Evolutionary conservation across 2,888 invertebrate genomes (phyloP), one percentile per base, ranked within the genome.

Genomic region (Drosophila macrospina): DNA sequence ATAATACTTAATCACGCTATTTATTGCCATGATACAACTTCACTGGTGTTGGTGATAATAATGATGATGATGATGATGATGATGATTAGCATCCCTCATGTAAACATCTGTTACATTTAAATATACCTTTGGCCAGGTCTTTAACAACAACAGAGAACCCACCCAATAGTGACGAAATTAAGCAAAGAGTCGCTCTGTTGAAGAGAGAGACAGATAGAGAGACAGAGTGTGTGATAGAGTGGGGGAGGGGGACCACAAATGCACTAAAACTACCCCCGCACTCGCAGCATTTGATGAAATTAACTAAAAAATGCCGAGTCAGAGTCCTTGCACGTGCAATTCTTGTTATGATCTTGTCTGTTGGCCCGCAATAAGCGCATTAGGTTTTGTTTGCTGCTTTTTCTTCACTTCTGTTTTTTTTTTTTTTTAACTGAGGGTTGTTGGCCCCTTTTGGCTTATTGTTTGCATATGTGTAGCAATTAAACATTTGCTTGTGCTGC

Each of bases 21-120:
- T 89, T 90, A 90, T 89, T 89, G 89, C 83, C 85, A 90, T 89
- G 86, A 89, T 90, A 89, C 90, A 86, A 89, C 90, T 86, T 84
- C 86, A 11, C 7, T 44, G 26, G 13, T 44, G 26, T 15, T 34
- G 16, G 26, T 28, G 8, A 8, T 28, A 7, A 28, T 28, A 7
- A 16, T 24, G 36, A 30, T 51, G 10, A 60, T 56, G 37, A 44
- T 55, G 44, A 55, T 44, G 55, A 28, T 44, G 42, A 44, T 57
- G 65, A 66, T 86, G 75, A 86, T 87, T 85, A 89, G 84, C 89
- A 90, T 89, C 90, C 90, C 89, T 87, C 77, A 87, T 86, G 56
- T 72, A 63, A 78, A 87, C 89, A 89, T 89, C 89, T 90, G 89
- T 89, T 89, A 88, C 83, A 86, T 89, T 86, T 85, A 69, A 78